These are phyloP conservation scores for Coptotermes formosanus DNA, from an alignment of 1,140 invertebrate genomes.

Conservation along the genomic window DNA sequence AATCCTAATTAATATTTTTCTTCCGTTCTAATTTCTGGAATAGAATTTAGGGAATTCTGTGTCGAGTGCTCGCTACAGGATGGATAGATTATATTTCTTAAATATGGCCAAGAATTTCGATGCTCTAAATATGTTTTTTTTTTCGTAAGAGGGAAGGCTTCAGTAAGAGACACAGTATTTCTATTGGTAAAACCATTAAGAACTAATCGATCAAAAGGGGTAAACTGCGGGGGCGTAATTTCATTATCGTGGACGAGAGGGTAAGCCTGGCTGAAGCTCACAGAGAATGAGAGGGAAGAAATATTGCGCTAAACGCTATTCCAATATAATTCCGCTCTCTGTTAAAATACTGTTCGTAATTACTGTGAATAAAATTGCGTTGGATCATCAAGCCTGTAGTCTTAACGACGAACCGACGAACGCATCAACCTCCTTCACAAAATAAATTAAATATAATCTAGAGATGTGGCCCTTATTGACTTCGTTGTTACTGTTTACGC, in stretches of 20 bases:
- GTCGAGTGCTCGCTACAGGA: background rate
- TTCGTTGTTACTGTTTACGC: too few relatives aligned
- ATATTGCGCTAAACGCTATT: background rate
- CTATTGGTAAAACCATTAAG: constrained; percentile 12
- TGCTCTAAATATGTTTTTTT: background rate
- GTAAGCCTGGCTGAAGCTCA: background rate
- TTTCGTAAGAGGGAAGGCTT: background rate
- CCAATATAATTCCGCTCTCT: background rate
- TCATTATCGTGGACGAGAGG: background rate
- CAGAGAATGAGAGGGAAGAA: background rate
- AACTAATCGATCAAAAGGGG: constrained; percentile 16
- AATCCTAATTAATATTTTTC: too few relatives aligned
- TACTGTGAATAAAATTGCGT: too few relatives aligned
- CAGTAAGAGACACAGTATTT: background rate
- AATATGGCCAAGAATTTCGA: background rate
- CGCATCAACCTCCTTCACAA: too few relatives aligned
- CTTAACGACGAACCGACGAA: too few relatives aligned
- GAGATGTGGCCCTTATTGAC: too few relatives aligned
- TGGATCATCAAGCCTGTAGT: too few relatives aligned
- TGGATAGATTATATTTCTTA: background rate
- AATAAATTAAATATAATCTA: too few relatives aligned
- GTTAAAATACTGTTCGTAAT: too few relatives aligned
- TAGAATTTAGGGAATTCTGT: background rate
- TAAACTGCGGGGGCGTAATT: background rate
- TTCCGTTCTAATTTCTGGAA: too few relatives aligned